Base-by-base conservation (phyloP, 2,888 invertebrate species). In the Norana najaformis region DNA sequence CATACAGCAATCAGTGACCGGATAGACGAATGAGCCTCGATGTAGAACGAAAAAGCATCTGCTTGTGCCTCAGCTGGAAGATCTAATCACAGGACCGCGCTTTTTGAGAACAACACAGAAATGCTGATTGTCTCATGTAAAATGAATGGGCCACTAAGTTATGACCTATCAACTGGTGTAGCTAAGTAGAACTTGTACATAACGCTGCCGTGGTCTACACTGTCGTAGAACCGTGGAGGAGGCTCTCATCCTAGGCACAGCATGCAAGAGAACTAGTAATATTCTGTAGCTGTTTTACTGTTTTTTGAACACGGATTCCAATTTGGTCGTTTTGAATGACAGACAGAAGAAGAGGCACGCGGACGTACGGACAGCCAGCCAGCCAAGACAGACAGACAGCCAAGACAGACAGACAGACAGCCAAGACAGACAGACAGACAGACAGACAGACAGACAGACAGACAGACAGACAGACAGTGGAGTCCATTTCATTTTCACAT, bases 301-400 rank as follows among this genome's bases (percentile, higher is more conserved):
- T 69, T n/a, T 30, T 69, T 69, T n/a, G 69, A 47, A 47, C 8
- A n/a, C 13, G 69, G 8, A n/a, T 13, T 1, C 23, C 11, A n/a
- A 69, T n/a, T 69, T 69, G 30, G n/a, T n/a, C n/a, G 69, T 69
- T 69, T 69, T n/a, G 69, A 69, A n/a, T 69, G 69, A n/a, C 69
- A 47, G 47, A 23, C 23, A 47, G 47, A n/a, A 1, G n/a, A 11
- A n/a, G 0, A 69, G n/a, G n/a, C n/a, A n/a, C n/a, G n/a, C n/a
- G n/a, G 30, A 69, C 69, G n/a, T 0, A 23, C 47, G n/a, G 69
- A 69, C n/a, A 13, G 69, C 5, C 4, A 4, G 18, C 53, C 3
- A 23, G n/a, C n/a, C n/a, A 47, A 47, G 47, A 23, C 23, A 47
- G 47, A n/a, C 11, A 69, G n/a, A n/a, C 1, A 69, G n/a, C n/a